Evolutionary conservation across 2,113 vertebrate genomes (phyloP).

Genomic region (Catharus bicknelli): DNA sequence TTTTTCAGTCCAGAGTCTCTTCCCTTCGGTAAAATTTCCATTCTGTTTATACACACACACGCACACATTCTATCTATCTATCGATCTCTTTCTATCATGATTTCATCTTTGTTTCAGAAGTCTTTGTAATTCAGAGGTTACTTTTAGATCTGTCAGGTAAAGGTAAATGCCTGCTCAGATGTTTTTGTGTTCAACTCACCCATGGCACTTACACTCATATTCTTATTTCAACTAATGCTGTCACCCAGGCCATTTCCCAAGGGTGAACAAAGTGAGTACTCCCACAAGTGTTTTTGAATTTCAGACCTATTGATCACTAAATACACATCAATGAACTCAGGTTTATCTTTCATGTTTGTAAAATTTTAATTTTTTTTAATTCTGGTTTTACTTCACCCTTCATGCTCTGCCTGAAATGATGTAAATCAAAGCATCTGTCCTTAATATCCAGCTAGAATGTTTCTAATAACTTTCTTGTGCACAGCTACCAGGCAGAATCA

Average conservation of each 20-base stretch:
- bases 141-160: not conserved
- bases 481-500: not conserved
- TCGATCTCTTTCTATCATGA: not conserved
- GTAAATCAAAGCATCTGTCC: not conserved
- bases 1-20: not conserved
- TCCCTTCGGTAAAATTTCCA: not conserved
- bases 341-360: not conserved
- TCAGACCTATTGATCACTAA: not conserved
- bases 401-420: accelerated
- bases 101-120: not conserved
- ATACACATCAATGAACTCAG: not conserved
- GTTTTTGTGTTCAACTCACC: not conserved
- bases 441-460: not conserved
- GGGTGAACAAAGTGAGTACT: accelerated
- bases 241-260: not conserved
- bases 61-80: too few species aligned
- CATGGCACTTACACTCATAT: not conserved
- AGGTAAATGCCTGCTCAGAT: not conserved
- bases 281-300: accelerated
- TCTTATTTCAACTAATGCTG: not conserved
- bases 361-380: accelerated
- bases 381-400: not conserved
- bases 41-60: not conserved
- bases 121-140: not conserved
- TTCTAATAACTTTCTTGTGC: not conserved